Conservation (phyloP, 2,888 invertebrate genomes). For the Gnatocerus cornutus region DNA sequence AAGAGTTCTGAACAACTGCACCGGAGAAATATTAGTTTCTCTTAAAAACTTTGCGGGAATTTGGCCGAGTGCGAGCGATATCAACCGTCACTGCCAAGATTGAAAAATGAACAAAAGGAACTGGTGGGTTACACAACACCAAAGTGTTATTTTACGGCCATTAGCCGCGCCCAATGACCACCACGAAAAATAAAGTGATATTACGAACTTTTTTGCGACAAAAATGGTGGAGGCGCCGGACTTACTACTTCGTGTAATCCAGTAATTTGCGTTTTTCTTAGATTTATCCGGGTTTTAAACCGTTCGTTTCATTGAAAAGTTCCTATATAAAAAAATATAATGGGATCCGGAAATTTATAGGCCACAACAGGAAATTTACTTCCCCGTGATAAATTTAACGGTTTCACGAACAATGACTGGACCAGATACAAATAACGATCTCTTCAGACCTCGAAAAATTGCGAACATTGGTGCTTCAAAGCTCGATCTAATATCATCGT, state of each 20-base stretch:
- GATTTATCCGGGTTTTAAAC: too few relatives aligned
- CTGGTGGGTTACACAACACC: too few relatives aligned
- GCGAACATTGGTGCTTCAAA: too few relatives aligned
- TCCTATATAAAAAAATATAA: constrained; percentile 11
- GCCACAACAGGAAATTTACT: background rate
- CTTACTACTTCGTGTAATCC: too few relatives aligned
- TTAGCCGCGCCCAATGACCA: too few relatives aligned
- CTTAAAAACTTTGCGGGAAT: background rate
- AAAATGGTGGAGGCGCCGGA: background rate
- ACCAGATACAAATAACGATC: too few relatives aligned
- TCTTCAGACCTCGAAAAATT: background rate
- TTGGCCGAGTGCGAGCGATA: background rate
- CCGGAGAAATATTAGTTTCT: background rate
- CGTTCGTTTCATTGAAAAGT: constrained; percentile 17
- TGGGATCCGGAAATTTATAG: background rate
- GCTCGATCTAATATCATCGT: too few relatives aligned
- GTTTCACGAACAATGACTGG: background rate
- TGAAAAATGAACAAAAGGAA: background rate
- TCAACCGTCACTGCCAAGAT: background rate
- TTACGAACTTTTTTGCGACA: too few relatives aligned
- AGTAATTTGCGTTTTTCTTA: too few relatives aligned
- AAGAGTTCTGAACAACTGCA: constrained; percentile 4
- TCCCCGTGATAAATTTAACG: background rate
- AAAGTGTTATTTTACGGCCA: too few relatives aligned
- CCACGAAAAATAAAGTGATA: too few relatives aligned